Percentiles rank a stretch among this genome's conserved stretches.
Evolutionary conservation across 2,113 vertebrate species (phyloP).

Genomic region (Dendropsophus ebraccatus): DNA sequence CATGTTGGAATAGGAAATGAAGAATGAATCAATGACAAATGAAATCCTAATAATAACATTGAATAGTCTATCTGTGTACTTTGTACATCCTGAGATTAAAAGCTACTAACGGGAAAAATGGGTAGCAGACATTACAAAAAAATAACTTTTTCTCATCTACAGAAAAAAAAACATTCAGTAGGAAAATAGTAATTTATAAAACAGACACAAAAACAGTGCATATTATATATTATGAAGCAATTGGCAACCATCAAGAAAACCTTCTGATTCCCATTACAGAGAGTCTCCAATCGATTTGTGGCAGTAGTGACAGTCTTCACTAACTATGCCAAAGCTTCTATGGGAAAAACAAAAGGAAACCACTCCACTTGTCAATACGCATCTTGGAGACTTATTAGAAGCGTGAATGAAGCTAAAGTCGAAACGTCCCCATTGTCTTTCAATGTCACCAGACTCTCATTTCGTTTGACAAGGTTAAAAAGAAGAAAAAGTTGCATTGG

Average conservation of each 20-base stretch:
- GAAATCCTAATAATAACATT: conserved; percentile 21
- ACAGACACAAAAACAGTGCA: conserved; percentile 7
- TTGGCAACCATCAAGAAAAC: background rate
- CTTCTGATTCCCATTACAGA: background rate
- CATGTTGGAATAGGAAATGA: background rate
- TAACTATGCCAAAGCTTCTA: background rate
- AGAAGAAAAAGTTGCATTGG: background rate
- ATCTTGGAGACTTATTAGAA: background rate
- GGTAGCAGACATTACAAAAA: too few species aligned
- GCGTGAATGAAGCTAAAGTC: background rate
- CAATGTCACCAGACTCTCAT: background rate
- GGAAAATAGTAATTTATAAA: background rate
- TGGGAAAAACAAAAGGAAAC: background rate
- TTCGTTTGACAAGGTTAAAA: background rate
- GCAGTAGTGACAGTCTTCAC: background rate
- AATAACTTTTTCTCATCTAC: background rate
- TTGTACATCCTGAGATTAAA: conserved; percentile 37
- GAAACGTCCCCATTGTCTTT: background rate
- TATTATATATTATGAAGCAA: background rate
- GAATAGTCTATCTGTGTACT: background rate
- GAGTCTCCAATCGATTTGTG: background rate
- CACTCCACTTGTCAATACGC: background rate
- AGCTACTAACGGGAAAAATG: conserved; percentile 5
- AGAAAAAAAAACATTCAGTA: background rate
- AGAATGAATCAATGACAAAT: background rate